Conservation (phyloP, 2,888 invertebrate genomes). For the Melanophora roralis region DNA sequence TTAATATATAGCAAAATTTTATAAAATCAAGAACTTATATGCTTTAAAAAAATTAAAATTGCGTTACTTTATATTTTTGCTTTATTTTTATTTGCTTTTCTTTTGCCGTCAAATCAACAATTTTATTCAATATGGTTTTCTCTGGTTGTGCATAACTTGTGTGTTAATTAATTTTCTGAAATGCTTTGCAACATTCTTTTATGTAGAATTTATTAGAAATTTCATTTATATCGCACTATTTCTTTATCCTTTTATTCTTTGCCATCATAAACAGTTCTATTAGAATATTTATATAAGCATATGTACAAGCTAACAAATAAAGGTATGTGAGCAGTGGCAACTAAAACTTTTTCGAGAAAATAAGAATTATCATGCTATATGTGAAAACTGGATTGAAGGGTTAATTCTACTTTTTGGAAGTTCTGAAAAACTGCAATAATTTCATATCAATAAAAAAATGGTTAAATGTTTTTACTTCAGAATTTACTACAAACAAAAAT, state of each 20-base stretch:
- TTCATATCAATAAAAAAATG: too few species aligned
- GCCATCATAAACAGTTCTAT: conserved; percentile 19
- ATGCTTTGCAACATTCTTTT: conserved; percentile 30
- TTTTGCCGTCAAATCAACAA: background rate
- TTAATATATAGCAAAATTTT: too few species aligned
- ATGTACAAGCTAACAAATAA: too few species aligned
- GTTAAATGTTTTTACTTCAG: too few species aligned
- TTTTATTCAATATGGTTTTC: conserved; percentile 3
- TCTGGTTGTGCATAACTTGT: conserved; percentile 8
- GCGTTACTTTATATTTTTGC: background rate
- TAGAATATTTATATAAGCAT: background rate
- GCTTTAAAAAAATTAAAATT: conserved; percentile 4
- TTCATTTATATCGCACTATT: conserved; percentile 23
- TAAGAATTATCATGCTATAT: too few species aligned
- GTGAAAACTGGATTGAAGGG: too few species aligned
- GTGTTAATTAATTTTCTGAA: conserved; percentile 51
- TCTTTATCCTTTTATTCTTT: background rate
- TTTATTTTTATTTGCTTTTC: background rate
- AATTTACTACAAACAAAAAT: too few species aligned
- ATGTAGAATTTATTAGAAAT: conserved; percentile 40
- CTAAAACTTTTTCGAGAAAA: too few species aligned
- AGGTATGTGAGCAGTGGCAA: too few species aligned
- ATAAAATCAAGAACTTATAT: background rate
- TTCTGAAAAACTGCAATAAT: too few species aligned
- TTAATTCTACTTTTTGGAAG: too few species aligned